Evolutionary conservation across 2,113 vertebrate genomes (phyloP).

Genomic region (Alethe castanea): DNA sequence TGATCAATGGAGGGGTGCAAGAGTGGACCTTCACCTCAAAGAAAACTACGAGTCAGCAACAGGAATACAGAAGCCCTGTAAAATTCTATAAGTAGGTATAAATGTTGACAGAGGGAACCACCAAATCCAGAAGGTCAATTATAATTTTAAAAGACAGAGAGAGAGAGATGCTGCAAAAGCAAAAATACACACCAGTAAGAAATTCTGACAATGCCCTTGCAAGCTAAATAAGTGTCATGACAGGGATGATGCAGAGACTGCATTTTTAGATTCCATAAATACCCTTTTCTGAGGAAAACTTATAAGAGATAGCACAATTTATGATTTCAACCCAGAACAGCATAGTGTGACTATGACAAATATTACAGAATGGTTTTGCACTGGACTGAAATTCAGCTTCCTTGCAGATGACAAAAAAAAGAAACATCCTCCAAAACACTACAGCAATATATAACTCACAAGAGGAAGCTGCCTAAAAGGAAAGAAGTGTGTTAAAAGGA

Average conservation of each 20-base stretch:
- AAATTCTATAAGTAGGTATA: not conserved
- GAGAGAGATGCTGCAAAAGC: slow-evolving; percentile 3
- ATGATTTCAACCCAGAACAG: not conserved
- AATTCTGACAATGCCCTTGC: not conserved
- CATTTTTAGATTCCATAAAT: slow-evolving; percentile 35
- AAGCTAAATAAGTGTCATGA: not conserved
- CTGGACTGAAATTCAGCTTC: not conserved
- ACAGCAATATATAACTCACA: not conserved
- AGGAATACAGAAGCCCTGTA: not conserved
- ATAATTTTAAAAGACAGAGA: not conserved
- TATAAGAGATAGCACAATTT: not conserved
- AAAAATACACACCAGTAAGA: not conserved
- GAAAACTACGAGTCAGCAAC: not conserved
- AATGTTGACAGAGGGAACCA: not conserved
- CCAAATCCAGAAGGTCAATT: not conserved
- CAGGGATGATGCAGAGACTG: slow-evolving; percentile 3
- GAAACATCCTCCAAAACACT: not conserved
- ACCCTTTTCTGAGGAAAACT: not conserved
- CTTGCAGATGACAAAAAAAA: not conserved
- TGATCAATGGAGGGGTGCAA: not conserved
- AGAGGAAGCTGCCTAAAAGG: not conserved
- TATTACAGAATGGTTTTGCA: not conserved
- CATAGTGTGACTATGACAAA: not conserved
- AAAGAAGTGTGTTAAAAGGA: not conserved
- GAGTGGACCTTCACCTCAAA: not conserved